These are phyloP conservation scores for Thripadectes ignobilis DNA, from an alignment of 2,797 vertebrate genomes.

Conservation along the genomic window DNA sequence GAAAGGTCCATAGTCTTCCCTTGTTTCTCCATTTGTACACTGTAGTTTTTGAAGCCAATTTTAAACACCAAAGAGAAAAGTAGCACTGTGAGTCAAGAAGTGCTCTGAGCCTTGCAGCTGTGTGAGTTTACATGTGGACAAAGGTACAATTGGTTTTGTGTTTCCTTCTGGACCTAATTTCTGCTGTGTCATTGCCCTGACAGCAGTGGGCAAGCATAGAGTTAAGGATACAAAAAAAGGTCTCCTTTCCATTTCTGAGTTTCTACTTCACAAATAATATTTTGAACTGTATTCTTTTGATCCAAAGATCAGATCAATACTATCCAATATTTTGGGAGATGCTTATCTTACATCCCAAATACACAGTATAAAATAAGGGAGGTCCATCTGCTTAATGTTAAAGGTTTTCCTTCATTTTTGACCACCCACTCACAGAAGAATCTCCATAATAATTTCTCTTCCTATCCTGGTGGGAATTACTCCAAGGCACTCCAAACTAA, in stretches of 20 bases:
- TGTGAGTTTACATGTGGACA: neutral
- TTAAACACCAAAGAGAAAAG: neutral
- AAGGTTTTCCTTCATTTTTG: slow-evolving; percentile 9
- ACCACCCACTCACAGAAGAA: slow-evolving; percentile 13
- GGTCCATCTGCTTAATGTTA: slow-evolving; percentile 15
- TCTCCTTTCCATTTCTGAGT: neutral
- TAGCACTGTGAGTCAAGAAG: neutral
- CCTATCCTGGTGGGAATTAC: neutral
- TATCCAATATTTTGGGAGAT: neutral
- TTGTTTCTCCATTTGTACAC: neutral
- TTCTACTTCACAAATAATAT: neutral
- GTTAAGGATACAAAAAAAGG: neutral
- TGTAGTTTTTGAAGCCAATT: neutral
- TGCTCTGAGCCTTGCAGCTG: neutral
- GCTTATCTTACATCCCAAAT: neutral
- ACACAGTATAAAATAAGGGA: neutral
- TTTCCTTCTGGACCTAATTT: neutral
- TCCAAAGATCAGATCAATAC: neutral
- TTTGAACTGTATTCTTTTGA: neutral
- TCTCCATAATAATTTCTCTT: neutral
- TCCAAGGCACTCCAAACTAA: neutral
- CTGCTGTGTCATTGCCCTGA: neutral
- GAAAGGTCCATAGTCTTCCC: neutral
- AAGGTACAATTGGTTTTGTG: neutral
- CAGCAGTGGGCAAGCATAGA: neutral